These are phyloP conservation scores for Sisyra terminalis DNA, from an alignment of 2,888 invertebrate species.

Conservation along the genomic window DNA sequence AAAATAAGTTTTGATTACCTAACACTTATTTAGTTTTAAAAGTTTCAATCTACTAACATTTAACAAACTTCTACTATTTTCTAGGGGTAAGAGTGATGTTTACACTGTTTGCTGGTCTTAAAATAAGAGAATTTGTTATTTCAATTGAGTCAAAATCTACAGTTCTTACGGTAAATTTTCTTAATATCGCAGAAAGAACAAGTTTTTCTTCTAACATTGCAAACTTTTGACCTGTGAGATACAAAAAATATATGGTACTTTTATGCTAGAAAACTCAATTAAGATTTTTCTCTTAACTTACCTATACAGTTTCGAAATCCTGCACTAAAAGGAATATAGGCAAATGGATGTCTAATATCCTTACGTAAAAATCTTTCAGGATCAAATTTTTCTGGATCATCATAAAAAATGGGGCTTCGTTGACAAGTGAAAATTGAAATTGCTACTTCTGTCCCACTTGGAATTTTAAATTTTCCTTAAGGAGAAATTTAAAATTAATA, in stretches of 20 bases:
- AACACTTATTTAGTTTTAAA: too few species aligned
- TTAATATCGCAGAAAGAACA: neutral
- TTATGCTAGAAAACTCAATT: neutral
- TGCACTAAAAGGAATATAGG: slow-evolving; percentile 12
- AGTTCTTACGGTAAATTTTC: neutral
- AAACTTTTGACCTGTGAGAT: neutral
- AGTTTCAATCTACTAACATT: too few species aligned
- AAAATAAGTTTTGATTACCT: too few species aligned
- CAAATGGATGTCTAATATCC: slow-evolving; percentile 9
- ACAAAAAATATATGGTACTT: neutral
- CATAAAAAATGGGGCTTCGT: slow-evolving; percentile 10
- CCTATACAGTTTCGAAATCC: slow-evolving; percentile 11
- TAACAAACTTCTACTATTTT: too few species aligned
- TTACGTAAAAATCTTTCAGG: slow-evolving; percentile 12
- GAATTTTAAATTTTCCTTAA: neutral
- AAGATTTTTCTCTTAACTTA: too few species aligned
- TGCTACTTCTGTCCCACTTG: neutral
- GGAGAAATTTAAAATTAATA: too few species aligned
- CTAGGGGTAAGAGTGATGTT: too few species aligned
- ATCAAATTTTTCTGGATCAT: slow-evolving; percentile 11
- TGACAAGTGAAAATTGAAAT: neutral
- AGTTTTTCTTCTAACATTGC: neutral
- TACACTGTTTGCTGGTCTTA: too few species aligned
- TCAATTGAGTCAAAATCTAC: too few species aligned
- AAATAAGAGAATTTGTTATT: too few species aligned